phyloP scores from a whole-genome alignment of 2,113 vertebrate genomes.

The Poeciliopsis occidentalis region DNA sequence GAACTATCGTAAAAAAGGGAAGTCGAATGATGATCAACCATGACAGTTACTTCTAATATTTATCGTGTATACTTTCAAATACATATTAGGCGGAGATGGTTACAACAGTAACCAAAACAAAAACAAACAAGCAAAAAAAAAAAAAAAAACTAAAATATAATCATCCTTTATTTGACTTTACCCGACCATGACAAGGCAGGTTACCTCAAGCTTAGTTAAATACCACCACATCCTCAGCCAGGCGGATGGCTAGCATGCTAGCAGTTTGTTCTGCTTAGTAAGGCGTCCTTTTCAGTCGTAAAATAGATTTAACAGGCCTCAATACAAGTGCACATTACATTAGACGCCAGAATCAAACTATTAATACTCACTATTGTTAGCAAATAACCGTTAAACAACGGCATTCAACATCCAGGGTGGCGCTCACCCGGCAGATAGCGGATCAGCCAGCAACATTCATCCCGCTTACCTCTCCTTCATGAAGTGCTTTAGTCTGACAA shows the following conservation, averaged over 20 bases:
- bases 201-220: slow-evolving; percentile 19
- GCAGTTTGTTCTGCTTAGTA: slow-evolving; percentile 3
- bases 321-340: fast-evolving
- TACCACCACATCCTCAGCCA: slow-evolving; percentile 12
- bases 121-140: too few relatives aligned
- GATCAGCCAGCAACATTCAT: slow-evolving; percentile 32
- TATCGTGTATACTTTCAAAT: background rate
- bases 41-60: background rate
- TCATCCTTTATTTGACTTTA: background rate
- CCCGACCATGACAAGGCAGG: background rate
- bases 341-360: background rate
- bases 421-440: slow-evolving; percentile 61
- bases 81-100: too few relatives aligned
- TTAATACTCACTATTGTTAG: background rate
- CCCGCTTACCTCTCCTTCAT: slow-evolving; percentile 82
- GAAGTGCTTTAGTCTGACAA: slow-evolving; percentile 81
- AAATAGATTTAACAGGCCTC: fast-evolving
- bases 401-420: slow-evolving; percentile 31
- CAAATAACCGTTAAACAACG: background rate
- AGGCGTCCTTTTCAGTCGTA: background rate
- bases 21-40: background rate
- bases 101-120: too few relatives aligned
- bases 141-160: too few relatives aligned
- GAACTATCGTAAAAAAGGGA: background rate
- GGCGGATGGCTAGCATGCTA: slow-evolving; percentile 38